Base-by-base conservation (phyloP, 2,113 vertebrate genomes). In the Guaruba guarouba region DNA sequence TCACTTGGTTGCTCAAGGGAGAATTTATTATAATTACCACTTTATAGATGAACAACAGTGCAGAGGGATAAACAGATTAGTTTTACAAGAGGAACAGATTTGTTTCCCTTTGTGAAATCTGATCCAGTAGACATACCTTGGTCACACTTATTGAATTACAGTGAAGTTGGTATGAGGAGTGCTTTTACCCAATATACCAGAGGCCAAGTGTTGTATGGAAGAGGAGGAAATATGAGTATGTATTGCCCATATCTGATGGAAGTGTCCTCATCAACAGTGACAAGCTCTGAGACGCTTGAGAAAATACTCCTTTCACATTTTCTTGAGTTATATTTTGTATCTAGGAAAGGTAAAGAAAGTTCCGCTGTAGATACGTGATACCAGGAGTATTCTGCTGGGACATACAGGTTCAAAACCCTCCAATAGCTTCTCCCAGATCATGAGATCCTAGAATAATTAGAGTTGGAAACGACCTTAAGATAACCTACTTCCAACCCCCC, bases 71-170 rank as follows among this genome's bases (percentile, higher is more conserved):
- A 91, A 83, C 25, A 88, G 76, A 88, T 81, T 74, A 81, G n/a
- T 75, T 94, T 93, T 83, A 88, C 37, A 70, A 78, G 64, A 83
- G 41, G n/a, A 95, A 88, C 17, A 64, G 19, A 84, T 87, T 82
- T 82, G 10, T 17, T 70, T 92, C 81, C 13, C 41, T 83, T 83
- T 82, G 78, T 64, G 62, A 78, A 82, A 23, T 78, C 51, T 84
- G 69, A 84, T 70, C 51, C 81, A 75, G 55, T 44, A 92, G 28
- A 61, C 25, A 33, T 33, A 52, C 46, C 33, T 85, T 74, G 46
- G 17, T 74, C 46, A 82, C 43, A 64, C 77, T 43, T 51, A 48
- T 35, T 52, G 74, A 94, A 27, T 64, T 71, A 67, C 37, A 68
- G 13, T 46, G 31, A 84, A 59, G 43, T 10, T 69, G 44, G 84